Percentiles rank a stretch among this genome's conserved stretches.
These are phyloP conservation scores for Hirudo medicinalis DNA, from an alignment of 1,140 invertebrate species.

Conservation along the genomic window DNA sequence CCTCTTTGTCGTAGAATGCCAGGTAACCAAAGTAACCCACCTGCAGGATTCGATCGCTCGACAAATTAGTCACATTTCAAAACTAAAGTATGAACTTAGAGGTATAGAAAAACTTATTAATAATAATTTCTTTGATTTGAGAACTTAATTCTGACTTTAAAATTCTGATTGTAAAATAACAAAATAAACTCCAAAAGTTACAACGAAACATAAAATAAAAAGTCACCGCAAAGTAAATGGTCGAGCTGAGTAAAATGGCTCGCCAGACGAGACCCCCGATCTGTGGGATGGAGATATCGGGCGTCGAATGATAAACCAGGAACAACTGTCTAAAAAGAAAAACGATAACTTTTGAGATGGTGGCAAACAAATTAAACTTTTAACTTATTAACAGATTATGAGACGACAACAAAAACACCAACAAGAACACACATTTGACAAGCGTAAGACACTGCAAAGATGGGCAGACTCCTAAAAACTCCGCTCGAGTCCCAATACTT, in stretches of 20 bases:
- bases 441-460: slow-evolving; percentile 84
- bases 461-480: slow-evolving; percentile 75
- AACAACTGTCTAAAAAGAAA: slow-evolving; percentile 67
- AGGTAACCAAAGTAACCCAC: slow-evolving; percentile 91
- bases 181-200: too few species aligned
- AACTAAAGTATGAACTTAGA: background rate
- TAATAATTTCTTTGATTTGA: background rate
- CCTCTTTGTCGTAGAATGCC: slow-evolving; percentile 60
- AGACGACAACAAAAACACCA: background rate
- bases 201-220: background rate
- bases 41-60: slow-evolving; percentile 26
- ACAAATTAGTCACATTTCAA: background rate
- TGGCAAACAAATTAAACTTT: background rate
- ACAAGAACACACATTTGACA: slow-evolving; percentile 72
- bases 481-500: slow-evolving; percentile 70
- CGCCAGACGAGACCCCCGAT: slow-evolving; percentile 73
- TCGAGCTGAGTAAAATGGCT: slow-evolving; percentile 78
- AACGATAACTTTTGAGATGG: too few species aligned
- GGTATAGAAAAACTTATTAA: background rate
- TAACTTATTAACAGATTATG: background rate
- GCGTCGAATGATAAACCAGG: slow-evolving; percentile 79
- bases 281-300: slow-evolving; percentile 70
- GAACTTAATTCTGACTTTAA: too few species aligned
- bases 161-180: too few species aligned
- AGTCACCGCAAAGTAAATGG: slow-evolving; percentile 48